A percentile compares a stretch with the other conserved stretches of the same genome.
phyloP scores from a whole-genome alignment of 1,140 invertebrate genomes.

The Lutraria rhynchaena region DNA sequence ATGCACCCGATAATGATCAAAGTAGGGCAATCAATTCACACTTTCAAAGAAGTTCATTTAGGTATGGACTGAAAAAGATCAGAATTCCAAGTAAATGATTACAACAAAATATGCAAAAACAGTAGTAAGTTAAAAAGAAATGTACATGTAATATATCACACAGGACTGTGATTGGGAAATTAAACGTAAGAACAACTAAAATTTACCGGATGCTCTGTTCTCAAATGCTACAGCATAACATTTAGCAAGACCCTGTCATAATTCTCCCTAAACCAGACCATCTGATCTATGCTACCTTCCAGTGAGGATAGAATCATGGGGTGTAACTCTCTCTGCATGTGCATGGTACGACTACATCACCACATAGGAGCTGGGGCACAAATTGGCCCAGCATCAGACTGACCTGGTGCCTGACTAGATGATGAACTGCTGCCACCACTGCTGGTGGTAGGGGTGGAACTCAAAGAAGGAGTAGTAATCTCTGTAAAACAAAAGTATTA shows the following conservation, averaged over 20 bases:
- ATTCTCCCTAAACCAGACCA: conserved; percentile 99
- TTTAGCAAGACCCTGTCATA: conserved; percentile 96
- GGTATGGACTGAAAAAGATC: no score
- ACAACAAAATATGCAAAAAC: no score
- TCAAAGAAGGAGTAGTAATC: conserved; percentile 24
- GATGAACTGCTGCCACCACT: conserved; percentile 18
- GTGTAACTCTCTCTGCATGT: conserved; percentile 96
- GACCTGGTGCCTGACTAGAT: conserved; percentile 10
- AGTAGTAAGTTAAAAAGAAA: no score
- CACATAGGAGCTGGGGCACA: conserved; percentile 82
- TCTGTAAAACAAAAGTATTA: no score
- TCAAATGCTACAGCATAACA: conserved; percentile 98
- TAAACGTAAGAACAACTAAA: no score
- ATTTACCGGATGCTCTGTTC: conserved; percentile 85
- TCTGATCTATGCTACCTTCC: conserved; percentile 97
- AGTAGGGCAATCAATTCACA: no score
- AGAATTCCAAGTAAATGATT: no score
- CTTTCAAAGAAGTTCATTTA: no score
- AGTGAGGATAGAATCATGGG: conserved; percentile 96
- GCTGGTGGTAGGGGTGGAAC: conserved; percentile 34
- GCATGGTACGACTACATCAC: conserved; percentile 97
- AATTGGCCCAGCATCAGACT: conserved; percentile 78
- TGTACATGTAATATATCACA: no score
- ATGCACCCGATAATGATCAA: no score
- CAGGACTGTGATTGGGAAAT: no score